These are phyloP conservation scores for Oscheius sp. DNA, from an alignment of 2,888 invertebrate species.

Conservation along the genomic window DNA sequence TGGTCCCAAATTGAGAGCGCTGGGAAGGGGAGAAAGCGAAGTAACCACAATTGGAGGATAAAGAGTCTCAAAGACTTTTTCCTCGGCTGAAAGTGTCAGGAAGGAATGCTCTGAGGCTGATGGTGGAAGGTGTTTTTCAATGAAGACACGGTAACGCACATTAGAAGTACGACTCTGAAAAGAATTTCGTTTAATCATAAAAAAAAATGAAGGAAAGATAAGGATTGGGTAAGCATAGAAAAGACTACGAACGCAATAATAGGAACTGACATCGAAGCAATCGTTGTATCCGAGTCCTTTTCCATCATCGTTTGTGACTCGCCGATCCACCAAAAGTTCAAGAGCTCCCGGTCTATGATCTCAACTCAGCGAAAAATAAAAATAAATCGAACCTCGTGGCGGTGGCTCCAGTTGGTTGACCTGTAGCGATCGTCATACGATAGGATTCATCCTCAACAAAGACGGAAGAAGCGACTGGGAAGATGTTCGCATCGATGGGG, in stretches of 20 bases:
- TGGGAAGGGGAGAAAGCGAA: background rate
- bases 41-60: constrained; percentile 22
- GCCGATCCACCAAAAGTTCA: constrained; percentile 44
- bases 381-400: background rate
- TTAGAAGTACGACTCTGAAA: constrained; percentile 13
- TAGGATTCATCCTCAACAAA: constrained; percentile 36
- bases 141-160: background rate
- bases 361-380: background rate
- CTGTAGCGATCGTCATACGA: constrained; percentile 24
- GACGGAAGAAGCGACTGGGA: constrained; percentile 40
- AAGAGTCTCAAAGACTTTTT: background rate
- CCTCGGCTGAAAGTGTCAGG: background rate
- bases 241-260: too few species aligned
- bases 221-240: background rate
- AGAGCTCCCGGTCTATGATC: constrained; percentile 8
- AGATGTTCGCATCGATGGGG: constrained; percentile 42
- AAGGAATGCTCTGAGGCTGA: background rate
- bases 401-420: constrained; percentile 8
- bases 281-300: constrained; percentile 46
- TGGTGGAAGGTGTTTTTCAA: constrained; percentile 1
- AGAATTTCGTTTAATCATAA: too few species aligned
- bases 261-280: constrained; percentile 33
- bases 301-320: constrained; percentile 40
- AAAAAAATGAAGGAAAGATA: too few species aligned
- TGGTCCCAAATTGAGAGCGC: background rate